Percentiles rank a stretch among this genome's conserved stretches.
phyloP scores from a whole-genome alignment of 2,113 vertebrate species.

The Delphinus delphis region DNA sequence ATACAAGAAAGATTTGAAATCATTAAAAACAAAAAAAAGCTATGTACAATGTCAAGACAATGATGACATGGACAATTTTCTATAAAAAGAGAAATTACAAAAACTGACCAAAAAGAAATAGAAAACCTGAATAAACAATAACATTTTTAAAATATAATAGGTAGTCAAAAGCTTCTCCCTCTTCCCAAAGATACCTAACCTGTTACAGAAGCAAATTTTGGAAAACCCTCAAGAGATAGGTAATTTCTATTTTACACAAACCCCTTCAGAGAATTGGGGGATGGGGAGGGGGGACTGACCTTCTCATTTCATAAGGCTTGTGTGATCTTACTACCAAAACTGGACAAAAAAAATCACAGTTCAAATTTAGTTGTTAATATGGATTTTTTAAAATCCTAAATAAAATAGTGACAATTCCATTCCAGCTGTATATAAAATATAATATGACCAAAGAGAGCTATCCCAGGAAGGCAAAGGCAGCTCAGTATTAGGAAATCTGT shows the following conservation, averaged over 20 bases:
- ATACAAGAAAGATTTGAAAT: not conserved
- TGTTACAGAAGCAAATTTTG: not conserved
- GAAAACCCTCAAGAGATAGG: not conserved
- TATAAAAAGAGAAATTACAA: not conserved
- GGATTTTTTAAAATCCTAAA: not conserved
- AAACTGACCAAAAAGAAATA: not conserved
- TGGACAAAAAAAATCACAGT: not conserved
- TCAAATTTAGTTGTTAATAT: not conserved
- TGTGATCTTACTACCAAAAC: not conserved
- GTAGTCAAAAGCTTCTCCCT: not conserved
- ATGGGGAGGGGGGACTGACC: accelerated
- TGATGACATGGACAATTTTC: not conserved
- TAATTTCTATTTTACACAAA: not conserved
- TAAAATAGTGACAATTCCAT: not conserved
- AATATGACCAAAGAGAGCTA: not conserved
- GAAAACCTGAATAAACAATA: not conserved
- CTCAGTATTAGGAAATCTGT: not conserved
- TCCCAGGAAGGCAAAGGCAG: not conserved
- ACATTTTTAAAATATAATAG: not conserved
- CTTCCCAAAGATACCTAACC: not conserved
- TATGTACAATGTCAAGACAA: not conserved
- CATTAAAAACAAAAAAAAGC: not conserved
- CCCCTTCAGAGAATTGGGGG: not conserved
- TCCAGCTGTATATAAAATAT: not conserved
- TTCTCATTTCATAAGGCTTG: not conserved